A percentile compares a stretch with the other conserved stretches of the same genome.
Conservation (phyloP, 1,140 invertebrate species). For the Trachymyrmex cornetzi region DNA sequence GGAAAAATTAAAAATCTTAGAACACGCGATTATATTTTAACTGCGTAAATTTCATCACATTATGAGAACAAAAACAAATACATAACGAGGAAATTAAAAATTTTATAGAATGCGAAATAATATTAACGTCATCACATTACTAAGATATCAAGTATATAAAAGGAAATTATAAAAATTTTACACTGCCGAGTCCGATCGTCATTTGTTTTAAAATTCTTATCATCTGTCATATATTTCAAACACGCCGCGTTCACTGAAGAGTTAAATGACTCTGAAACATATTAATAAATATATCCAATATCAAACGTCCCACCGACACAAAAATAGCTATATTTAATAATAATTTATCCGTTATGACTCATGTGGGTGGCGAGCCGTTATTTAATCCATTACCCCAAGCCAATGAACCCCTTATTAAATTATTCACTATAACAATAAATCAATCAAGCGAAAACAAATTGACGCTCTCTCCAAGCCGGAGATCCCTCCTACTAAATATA, state of each 20-base stretch:
- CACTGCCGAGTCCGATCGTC: background rate
- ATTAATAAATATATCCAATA: background rate
- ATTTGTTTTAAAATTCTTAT: background rate
- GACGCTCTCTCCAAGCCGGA: background rate
- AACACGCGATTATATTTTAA: background rate
- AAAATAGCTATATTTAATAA: slow-evolving; percentile 51
- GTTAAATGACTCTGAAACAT: slow-evolving; percentile 16
- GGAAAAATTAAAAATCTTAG: background rate
- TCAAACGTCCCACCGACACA: background rate
- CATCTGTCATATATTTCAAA: background rate
- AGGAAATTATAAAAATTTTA: background rate
- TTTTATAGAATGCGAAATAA: background rate
- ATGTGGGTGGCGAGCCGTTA: slow-evolving; percentile 19
- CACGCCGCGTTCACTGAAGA: background rate
- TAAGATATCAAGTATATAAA: background rate
- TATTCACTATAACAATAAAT: slow-evolving; percentile 15
- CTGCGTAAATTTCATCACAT: background rate
- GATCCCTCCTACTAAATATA: background rate
- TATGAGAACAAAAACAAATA: background rate
- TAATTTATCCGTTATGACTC: slow-evolving; percentile 22
- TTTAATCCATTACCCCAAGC: slow-evolving; percentile 19
- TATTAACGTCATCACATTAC: background rate
- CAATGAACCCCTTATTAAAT: slow-evolving; percentile 42
- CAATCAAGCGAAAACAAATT: slow-evolving; percentile 3
- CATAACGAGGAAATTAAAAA: background rate